phyloP scores from a whole-genome alignment of 2,797 vertebrate genomes.

The Lepilemur ruficaudatus region DNA sequence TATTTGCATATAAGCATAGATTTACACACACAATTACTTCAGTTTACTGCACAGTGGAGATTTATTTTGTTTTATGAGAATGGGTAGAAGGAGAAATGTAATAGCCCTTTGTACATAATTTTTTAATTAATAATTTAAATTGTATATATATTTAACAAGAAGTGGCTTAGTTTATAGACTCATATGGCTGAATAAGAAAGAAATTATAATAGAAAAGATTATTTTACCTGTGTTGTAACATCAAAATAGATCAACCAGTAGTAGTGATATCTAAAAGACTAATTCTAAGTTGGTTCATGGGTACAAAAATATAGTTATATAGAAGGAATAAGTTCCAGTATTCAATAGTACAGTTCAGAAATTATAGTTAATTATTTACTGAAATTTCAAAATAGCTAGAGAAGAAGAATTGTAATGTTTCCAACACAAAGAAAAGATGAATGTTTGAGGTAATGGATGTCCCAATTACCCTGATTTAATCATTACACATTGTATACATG shows the following conservation, averaged over 20 bases:
- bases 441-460: background rate
- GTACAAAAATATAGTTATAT: background rate
- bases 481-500: background rate
- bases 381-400: background rate
- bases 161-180: background rate
- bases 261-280: background rate
- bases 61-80: conserved; percentile 1
- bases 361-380: background rate
- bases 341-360: background rate
- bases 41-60: background rate
- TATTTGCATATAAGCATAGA: background rate
- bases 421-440: background rate
- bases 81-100: conserved; percentile 4
- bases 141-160: background rate
- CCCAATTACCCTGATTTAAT: background rate
- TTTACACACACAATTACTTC: background rate
- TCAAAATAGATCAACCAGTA: background rate
- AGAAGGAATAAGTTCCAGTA: background rate
- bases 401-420: background rate
- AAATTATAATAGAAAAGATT: background rate
- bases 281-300: background rate
- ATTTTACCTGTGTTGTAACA: background rate
- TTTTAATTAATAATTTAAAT: conserved; percentile 36
- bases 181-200: background rate
- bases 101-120: background rate